A percentile compares a stretch with the other conserved stretches of the same genome.
Conservation (phyloP, 35 echinoderm and acorn worm species). For the Eucidaris tribuloides region DNA sequence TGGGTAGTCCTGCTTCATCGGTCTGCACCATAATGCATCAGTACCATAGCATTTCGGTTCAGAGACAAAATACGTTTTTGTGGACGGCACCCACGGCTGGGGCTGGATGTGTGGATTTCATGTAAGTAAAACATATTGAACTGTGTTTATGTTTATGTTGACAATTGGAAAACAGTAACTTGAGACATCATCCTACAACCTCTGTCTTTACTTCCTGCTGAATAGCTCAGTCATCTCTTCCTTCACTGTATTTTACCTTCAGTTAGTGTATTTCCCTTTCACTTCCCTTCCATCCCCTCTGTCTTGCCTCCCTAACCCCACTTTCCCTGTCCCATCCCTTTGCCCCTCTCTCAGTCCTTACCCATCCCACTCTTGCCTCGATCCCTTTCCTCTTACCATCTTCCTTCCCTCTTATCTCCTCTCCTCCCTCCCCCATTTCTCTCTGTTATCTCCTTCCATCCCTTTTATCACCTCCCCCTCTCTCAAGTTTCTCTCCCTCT, state of each 20-base stretch:
- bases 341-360: not conserved
- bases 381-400: not conserved
- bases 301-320: not conserved
- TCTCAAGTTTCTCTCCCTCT: not conserved
- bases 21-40: constrained; percentile 63
- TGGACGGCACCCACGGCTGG: constrained; percentile 77
- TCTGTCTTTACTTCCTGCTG: not conserved
- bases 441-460: not conserved
- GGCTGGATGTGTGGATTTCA: constrained; percentile 79
- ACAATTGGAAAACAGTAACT: not conserved
- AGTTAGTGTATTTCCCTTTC: not conserved
- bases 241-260: not conserved
- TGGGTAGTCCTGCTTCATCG: not conserved
- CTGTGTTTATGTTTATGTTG: not conserved
- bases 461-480: not conserved
- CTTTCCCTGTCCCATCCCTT: not conserved
- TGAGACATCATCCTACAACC: not conserved
- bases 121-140: constrained; percentile 53
- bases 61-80: constrained; percentile 19
- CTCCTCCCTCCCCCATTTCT: not conserved
- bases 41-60: not conserved
- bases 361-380: not conserved
- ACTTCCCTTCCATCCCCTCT: not conserved
- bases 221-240: not conserved
- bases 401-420: not conserved